Conservation (phyloP, 2,888 invertebrate genomes). For the Ennomos erosarius region DNA sequence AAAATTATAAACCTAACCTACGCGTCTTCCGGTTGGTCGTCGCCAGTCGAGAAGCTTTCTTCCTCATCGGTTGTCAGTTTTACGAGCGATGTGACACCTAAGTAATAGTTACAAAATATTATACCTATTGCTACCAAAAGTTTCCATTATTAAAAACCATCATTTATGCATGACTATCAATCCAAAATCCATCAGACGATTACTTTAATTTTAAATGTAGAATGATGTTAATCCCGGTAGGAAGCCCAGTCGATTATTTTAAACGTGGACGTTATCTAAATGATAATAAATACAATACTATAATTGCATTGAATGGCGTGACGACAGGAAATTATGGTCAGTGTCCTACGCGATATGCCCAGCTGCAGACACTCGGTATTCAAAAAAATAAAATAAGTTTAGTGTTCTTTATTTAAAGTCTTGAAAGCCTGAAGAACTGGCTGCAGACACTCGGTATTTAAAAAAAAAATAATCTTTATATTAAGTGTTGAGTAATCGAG, state of each 20-base stretch:
- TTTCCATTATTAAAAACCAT: no score
- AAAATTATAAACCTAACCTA: no score
- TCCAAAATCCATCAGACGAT: conserved; percentile 3
- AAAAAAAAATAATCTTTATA: no score
- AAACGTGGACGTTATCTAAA: conserved; percentile 27
- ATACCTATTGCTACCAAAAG: no score
- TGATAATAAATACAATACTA: conserved; percentile 15
- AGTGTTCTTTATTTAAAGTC: not conserved
- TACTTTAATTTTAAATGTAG: conserved; percentile 7
- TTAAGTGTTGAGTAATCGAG: no score
- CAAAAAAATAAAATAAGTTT: not conserved
- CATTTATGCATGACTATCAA: not conserved
- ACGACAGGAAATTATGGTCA: conserved; percentile 37
- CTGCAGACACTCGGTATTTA: no score
- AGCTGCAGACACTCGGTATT: conserved; percentile 10
- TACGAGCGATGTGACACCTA: no score
- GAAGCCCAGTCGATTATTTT: conserved; percentile 12
- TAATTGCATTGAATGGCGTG: conserved; percentile 46
- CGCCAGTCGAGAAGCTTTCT: no score
- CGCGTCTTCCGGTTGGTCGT: no score
- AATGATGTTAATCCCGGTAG: conserved; percentile 21
- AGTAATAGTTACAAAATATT: no score
- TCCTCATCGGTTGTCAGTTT: no score
- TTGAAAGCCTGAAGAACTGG: not conserved
- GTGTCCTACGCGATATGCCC: conserved; percentile 13